Evolutionary conservation across 2,797 vertebrate species (phyloP).

Genomic region (Pitangus sulphuratus): DNA sequence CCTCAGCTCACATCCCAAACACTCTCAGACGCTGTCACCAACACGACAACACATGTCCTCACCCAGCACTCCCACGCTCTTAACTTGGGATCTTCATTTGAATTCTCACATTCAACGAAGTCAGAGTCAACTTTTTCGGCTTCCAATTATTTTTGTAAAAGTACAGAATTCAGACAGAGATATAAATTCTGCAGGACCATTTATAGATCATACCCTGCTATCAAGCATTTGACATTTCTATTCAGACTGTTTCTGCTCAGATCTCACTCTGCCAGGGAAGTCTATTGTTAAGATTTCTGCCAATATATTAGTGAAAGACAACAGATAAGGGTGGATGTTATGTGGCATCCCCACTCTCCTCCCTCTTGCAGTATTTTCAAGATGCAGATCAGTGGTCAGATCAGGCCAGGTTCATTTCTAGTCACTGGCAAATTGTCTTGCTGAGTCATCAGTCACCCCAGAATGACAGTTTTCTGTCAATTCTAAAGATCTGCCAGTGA

Average conservation of each 20-base stretch:
- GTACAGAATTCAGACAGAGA: background rate
- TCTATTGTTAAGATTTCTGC: background rate
- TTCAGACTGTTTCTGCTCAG: background rate
- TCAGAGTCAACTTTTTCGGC: constrained; percentile 11
- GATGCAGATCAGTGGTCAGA: background rate
- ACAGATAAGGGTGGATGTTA: background rate
- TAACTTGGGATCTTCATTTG: background rate
- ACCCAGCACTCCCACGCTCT: constrained; percentile 1
- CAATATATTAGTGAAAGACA: background rate
- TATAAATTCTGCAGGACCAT: fast-evolving
- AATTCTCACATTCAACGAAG: background rate
- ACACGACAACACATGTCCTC: background rate
- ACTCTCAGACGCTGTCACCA: background rate
- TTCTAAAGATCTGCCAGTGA: background rate
- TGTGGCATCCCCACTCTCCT: background rate
- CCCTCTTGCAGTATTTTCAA: background rate
- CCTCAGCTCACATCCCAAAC: constrained; percentile 3
- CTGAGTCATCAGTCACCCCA: background rate
- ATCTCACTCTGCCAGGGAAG: background rate
- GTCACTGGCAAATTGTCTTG: background rate
- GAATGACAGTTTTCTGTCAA: background rate
- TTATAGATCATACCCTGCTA: background rate
- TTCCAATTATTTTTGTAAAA: constrained; percentile 1
- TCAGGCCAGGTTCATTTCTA: background rate
- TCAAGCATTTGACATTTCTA: background rate